Conservation (phyloP, 2,888 invertebrate genomes). For the Aplocera efformata region DNA sequence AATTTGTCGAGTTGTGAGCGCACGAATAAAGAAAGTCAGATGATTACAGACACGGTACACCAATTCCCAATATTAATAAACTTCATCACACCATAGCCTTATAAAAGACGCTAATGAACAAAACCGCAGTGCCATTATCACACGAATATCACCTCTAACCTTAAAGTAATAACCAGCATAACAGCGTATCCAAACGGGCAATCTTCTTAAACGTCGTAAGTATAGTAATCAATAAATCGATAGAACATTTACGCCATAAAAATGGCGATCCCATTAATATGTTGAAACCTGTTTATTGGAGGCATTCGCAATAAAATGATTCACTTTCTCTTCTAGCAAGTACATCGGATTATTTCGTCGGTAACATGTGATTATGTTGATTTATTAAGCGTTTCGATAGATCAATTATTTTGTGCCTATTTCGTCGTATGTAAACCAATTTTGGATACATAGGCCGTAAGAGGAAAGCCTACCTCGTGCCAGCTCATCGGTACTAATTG, state of each 20-base stretch:
- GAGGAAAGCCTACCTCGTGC: no score
- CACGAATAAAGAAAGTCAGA: constrained; percentile 4
- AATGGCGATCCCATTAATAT: constrained; percentile 37
- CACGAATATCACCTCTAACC: constrained; percentile 13
- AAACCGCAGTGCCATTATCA: constrained; percentile 6
- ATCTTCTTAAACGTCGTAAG: constrained; percentile 24
- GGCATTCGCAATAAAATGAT: constrained; percentile 68
- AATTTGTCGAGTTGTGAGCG: no score
- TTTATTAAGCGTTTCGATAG: constrained; percentile 49
- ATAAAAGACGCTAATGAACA: constrained; percentile 15
- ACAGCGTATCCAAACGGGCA: constrained; percentile 20
- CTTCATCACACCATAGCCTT: constrained; percentile 7
- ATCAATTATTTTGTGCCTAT: constrained; percentile 24
- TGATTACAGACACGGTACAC: constrained; percentile 4
- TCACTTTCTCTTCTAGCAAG: constrained; percentile 65
- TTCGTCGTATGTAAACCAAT: constrained; percentile 3
- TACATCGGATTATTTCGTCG: constrained; percentile 45
- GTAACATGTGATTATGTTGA: constrained; percentile 56
- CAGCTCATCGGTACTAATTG: no score
- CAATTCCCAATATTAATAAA: constrained; percentile 8
- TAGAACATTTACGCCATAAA: constrained; percentile 37
- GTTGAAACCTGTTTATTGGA: constrained; percentile 57
- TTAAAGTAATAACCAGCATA: constrained; percentile 16
- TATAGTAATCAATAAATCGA: constrained; percentile 39
- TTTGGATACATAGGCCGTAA: no score